Evolutionary conservation across 1,140 invertebrate genomes (phyloP).

Genomic region (Atta cephalotes): DNA sequence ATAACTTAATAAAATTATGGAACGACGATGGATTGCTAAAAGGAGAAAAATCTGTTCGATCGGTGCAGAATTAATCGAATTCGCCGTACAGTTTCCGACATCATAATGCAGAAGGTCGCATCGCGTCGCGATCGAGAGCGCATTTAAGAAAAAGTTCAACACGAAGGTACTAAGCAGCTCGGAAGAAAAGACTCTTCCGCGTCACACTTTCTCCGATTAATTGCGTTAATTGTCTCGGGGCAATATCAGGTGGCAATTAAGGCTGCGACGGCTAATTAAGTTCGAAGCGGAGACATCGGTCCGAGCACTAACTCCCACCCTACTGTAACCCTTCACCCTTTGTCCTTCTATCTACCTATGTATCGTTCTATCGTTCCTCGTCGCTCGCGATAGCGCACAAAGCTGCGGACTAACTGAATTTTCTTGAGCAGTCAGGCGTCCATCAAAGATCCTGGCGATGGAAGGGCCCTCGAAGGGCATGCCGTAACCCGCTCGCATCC

Average conservation of each 20-base stretch:
- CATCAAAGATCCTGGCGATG: conserved; percentile 83
- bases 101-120: conserved; percentile 12
- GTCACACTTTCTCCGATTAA: conserved; percentile 81
- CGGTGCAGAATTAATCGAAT: conserved; percentile 43
- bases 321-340: conserved; percentile 76
- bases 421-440: conserved; percentile 85
- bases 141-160: conserved; percentile 23
- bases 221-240: conserved; percentile 83
- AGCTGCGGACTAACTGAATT: conserved; percentile 86
- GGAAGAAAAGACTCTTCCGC: conserved; percentile 68
- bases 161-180: conserved; percentile 10
- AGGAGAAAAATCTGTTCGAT: conserved; percentile 39
- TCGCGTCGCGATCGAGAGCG: conserved; percentile 21
- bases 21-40: background rate
- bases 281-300: conserved; percentile 82
- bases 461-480: conserved; percentile 61
- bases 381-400: conserved; percentile 81
- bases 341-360: conserved; percentile 69
- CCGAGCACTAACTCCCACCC: conserved; percentile 74
- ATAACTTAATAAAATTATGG: conserved; percentile 43
- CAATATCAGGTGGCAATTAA: conserved; percentile 85
- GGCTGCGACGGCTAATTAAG: conserved; percentile 82
- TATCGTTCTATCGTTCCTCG: conserved; percentile 68
- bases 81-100: background rate
- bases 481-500: conserved; percentile 65